Evolutionary conservation across 2,888 invertebrate species (phyloP).

Genomic region (Caenorhabditis sp.): DNA sequence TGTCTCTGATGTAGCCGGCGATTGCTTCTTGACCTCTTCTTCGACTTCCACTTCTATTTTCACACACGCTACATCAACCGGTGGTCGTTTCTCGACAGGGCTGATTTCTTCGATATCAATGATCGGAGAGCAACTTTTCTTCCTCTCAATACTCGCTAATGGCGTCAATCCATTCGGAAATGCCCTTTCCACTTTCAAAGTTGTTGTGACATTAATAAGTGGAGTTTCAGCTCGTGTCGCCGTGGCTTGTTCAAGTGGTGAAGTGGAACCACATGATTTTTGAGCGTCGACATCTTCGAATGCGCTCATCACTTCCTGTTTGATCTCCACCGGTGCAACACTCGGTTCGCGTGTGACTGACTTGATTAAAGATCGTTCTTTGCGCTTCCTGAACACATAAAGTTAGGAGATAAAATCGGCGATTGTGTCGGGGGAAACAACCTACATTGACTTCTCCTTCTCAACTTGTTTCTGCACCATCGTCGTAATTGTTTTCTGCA

Average conservation of each 20-base stretch:
- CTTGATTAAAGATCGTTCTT: constrained; percentile 30
- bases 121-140: not conserved
- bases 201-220: not conserved
- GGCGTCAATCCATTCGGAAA: not conserved
- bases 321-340: constrained; percentile 3
- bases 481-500: constrained; percentile 86
- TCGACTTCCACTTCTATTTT: not conserved
- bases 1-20: too few relatives aligned
- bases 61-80: not conserved
- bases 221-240: too few relatives aligned
- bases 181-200: not conserved
- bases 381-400: constrained; percentile 29
- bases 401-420: constrained; percentile 7
- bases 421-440: not conserved
- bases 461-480: constrained; percentile 80
- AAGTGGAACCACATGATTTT: too few relatives aligned
- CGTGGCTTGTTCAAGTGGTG: too few relatives aligned
- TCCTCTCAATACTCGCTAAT: not conserved
- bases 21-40: not conserved
- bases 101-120: not conserved
- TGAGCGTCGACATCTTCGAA: too few relatives aligned
- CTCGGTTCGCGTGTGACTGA: constrained; percentile 24
- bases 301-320: not conserved
- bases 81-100: not conserved
- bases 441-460: constrained; percentile 56